phyloP scores from a whole-genome alignment of 2,797 vertebrate genomes.

The Crenuchus spilurus region DNA sequence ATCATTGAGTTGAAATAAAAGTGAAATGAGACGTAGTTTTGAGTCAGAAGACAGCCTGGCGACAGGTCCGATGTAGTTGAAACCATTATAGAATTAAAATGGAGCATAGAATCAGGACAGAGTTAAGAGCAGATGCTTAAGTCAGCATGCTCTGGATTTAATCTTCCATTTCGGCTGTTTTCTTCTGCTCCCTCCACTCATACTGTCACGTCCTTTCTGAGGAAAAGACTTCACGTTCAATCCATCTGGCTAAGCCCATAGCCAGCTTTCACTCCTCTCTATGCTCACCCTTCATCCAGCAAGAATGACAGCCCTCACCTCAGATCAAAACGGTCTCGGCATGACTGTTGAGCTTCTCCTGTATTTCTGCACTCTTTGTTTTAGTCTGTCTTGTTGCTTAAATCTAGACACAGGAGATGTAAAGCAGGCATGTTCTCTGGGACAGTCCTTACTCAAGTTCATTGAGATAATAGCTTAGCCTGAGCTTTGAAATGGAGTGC shows the following conservation, averaged over 20 bases:
- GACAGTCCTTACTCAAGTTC: constrained; percentile 2
- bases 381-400: neutral
- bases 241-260: constrained; percentile 46
- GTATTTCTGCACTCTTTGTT: neutral
- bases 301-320: constrained; percentile 48
- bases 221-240: constrained; percentile 30
- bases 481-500: neutral
- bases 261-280: constrained; percentile 53
- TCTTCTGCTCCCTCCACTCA: constrained; percentile 24
- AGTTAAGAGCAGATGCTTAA: constrained; percentile 21
- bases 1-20: neutral
- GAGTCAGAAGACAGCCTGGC: constrained; percentile 6
- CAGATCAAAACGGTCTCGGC: constrained; percentile 42
- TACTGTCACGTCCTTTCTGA: constrained; percentile 31
- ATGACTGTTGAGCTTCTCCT: constrained; percentile 12
- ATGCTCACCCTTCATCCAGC: constrained; percentile 39
- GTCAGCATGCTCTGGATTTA: constrained; percentile 46
- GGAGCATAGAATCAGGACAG: neutral
- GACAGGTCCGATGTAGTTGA: neutral
- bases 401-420: neutral
- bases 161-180: constrained; percentile 32
- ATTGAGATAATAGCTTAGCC: neutral
- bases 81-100: neutral
- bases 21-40: neutral
- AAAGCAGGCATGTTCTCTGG: neutral